These are phyloP conservation scores for Nebria ingens DNA, from an alignment of 1,140 invertebrate species.

Conservation along the genomic window DNA sequence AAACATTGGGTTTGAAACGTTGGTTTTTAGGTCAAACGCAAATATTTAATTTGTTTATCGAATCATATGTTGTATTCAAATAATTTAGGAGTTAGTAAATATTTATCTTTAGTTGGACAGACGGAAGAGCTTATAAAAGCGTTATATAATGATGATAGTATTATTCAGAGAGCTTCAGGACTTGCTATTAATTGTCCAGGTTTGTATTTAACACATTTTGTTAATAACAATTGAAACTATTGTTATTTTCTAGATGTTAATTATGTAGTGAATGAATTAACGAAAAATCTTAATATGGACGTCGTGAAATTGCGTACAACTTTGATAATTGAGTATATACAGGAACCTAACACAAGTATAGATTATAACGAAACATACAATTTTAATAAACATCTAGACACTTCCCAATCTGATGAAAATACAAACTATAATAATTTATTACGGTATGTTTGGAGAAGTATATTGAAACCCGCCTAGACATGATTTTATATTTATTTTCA, in stretches of 20 bases:
- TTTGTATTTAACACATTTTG: constrained; percentile 12
- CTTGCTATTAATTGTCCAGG: constrained; percentile 20
- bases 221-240: background rate
- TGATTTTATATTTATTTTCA: no score
- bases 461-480: no score
- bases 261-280: constrained; percentile 23
- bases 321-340: constrained; percentile 19
- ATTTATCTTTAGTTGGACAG: constrained; percentile 19
- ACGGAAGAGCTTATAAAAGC: constrained; percentile 23
- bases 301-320: constrained; percentile 16
- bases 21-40: constrained; percentile 21
- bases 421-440: constrained; percentile 17
- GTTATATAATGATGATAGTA: constrained; percentile 25
- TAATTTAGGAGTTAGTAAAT: constrained; percentile 21
- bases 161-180: constrained; percentile 17
- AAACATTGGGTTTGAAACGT: background rate
- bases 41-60: constrained; percentile 21
- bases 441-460: no score
- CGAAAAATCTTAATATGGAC: constrained; percentile 19
- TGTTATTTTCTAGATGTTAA: constrained; percentile 24
- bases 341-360: background rate
- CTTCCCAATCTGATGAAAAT: background rate
- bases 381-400: background rate
- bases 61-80: constrained; percentile 25
- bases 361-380: background rate